Evolutionary conservation across 2,113 vertebrate species (phyloP).

Genomic region (Nothoprocta pentlandii): DNA sequence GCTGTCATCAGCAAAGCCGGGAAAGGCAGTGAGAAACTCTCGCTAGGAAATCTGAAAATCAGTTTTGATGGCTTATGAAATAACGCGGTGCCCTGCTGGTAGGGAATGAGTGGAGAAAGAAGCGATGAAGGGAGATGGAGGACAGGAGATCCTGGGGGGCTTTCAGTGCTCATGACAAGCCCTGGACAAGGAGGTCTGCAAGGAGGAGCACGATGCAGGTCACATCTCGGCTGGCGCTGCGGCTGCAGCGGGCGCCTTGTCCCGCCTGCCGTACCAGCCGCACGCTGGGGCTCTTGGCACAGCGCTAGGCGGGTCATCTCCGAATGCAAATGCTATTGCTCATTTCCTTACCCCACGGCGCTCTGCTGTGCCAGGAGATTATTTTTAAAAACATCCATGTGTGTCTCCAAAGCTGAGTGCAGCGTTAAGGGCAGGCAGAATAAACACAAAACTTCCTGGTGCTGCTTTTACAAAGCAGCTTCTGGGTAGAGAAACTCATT

Average conservation of each 20-base stretch:
- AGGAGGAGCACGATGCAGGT: neutral
- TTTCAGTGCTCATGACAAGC: neutral
- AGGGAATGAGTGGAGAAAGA: neutral
- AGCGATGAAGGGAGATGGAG: neutral
- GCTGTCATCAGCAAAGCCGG: neutral
- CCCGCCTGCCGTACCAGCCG: neutral
- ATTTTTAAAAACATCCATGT: neutral
- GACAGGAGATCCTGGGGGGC: neutral
- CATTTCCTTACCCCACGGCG: neutral
- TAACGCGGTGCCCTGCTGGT: neutral
- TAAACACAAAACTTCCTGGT: accelerated
- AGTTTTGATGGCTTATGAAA: neutral
- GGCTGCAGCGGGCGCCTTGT: neutral
- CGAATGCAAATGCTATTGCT: neutral
- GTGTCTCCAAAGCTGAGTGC: neutral
- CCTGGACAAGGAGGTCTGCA: accelerated
- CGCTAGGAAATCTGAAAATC: neutral
- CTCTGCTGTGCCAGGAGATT: neutral
- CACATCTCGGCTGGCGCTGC: accelerated
- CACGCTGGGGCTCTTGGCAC: accelerated
- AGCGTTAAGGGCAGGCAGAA: neutral
- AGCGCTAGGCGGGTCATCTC: accelerated
- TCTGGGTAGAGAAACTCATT: neutral
- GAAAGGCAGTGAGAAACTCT: neutral
- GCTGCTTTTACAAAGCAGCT: neutral